phyloP scores from a whole-genome alignment of 2,113 vertebrate genomes.

The Myotis davidii region DNA sequence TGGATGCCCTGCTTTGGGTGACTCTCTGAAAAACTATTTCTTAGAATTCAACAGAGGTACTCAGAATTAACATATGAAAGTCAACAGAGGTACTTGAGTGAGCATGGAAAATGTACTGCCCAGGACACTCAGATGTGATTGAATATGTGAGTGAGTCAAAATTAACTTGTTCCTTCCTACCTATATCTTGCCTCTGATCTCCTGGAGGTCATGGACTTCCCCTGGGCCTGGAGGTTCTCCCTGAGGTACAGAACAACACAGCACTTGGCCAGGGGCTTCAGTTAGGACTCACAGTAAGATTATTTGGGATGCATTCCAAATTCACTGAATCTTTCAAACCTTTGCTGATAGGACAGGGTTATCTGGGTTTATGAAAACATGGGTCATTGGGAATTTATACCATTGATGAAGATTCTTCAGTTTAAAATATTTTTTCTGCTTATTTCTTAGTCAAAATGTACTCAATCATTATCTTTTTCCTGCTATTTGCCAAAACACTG shows the following conservation, averaged over 20 bases:
- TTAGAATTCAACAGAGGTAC: neutral
- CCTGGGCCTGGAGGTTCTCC: neutral
- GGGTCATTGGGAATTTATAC: neutral
- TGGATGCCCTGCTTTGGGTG: neutral
- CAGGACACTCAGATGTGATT: neutral
- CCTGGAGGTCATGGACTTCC: accelerated
- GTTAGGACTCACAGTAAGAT: neutral
- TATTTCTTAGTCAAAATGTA: neutral
- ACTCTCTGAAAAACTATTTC: neutral
- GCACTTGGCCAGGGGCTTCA: neutral
- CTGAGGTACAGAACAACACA: neutral
- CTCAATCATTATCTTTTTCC: neutral
- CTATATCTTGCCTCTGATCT: neutral
- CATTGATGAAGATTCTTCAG: neutral
- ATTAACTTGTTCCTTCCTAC: neutral
- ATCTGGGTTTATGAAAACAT: neutral
- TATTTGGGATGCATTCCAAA: neutral
- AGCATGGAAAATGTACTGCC: neutral
- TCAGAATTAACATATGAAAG: neutral
- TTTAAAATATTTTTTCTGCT: neutral
- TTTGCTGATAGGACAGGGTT: neutral
- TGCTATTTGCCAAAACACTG: neutral
- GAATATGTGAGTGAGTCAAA: neutral
- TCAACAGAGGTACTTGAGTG: neutral
- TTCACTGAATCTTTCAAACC: neutral